These are phyloP conservation scores for Pissodes strobi DNA, from an alignment of 1,140 invertebrate genomes.

Conservation along the genomic window DNA sequence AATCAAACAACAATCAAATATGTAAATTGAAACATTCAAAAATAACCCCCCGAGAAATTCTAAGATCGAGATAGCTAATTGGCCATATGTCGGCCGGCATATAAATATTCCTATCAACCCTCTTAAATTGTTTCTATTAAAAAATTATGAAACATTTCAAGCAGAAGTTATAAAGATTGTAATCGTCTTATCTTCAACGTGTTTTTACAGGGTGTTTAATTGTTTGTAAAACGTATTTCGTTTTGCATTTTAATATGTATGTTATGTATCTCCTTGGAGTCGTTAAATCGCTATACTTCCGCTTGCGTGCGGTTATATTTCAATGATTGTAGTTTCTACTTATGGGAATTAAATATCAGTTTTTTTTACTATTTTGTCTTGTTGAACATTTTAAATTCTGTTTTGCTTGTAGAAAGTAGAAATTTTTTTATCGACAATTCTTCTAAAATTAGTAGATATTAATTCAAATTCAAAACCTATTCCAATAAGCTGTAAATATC, in stretches of 20 bases:
- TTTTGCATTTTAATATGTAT: slow-evolving; percentile 20
- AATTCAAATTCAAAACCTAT: too few species aligned
- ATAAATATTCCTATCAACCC: slow-evolving; percentile 16
- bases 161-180: slow-evolving; percentile 11
- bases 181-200: slow-evolving; percentile 17
- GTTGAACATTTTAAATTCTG: too few species aligned
- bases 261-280: neutral
- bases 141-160: slow-evolving; percentile 20
- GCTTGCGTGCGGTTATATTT: slow-evolving; percentile 6
- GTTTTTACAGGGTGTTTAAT: slow-evolving; percentile 30
- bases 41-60: neutral
- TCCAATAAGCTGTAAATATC: too few species aligned
- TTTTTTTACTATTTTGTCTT: too few species aligned
- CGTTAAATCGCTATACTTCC: slow-evolving; percentile 19
- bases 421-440: too few species aligned
- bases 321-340: too few species aligned
- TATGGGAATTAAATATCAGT: too few species aligned
- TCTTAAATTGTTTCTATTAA: slow-evolving; percentile 19
- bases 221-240: slow-evolving; percentile 27
- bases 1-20: too few species aligned
- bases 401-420: too few species aligned
- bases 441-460: too few species aligned
- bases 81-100: slow-evolving; percentile 11
- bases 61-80: slow-evolving; percentile 19
- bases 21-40: neutral